These are phyloP conservation scores for Podarcis siculus DNA, from an alignment of 2,797 vertebrate genomes.

Conservation along the genomic window DNA sequence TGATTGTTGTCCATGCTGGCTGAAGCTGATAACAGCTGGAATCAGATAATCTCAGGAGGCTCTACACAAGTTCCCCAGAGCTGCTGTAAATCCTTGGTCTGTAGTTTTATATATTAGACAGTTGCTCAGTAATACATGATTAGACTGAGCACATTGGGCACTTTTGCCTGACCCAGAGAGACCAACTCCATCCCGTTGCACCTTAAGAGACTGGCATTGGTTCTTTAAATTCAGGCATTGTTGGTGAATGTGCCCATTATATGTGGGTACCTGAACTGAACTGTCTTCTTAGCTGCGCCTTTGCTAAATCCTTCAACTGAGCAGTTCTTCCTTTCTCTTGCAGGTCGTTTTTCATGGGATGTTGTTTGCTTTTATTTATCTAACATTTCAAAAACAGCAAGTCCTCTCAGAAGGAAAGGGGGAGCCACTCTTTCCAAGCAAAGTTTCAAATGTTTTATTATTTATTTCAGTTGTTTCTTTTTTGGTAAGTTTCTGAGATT, in stretches of 20 bases:
- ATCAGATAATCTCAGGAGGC: too few relatives aligned
- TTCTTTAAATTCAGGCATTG: background rate
- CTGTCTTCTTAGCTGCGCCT: background rate
- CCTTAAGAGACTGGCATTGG: background rate
- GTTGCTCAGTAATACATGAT: background rate
- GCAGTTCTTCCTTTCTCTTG: constrained; percentile 46
- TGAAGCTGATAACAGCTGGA: too few relatives aligned
- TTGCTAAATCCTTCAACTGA: background rate
- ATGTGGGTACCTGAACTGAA: background rate
- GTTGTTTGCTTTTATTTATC: constrained; percentile 94
- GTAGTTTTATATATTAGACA: background rate
- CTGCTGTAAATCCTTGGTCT: background rate
- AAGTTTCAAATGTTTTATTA: constrained; percentile 90
- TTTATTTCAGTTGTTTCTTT: constrained; percentile 91
- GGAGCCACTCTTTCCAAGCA: constrained; percentile 90
- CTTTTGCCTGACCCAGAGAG: background rate
- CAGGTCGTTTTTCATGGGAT: constrained; percentile 96
- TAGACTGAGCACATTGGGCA: background rate
- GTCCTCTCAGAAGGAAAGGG: constrained; percentile 92
- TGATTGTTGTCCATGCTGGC: too few relatives aligned
- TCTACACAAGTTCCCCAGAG: too few relatives aligned
- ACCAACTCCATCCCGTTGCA: background rate
- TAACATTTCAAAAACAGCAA: constrained; percentile 92
- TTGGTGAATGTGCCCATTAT: background rate
- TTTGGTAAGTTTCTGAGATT: constrained; percentile 82